Conservation (phyloP, 2,888 invertebrate genomes). For the Dynastes hyllus region DNA sequence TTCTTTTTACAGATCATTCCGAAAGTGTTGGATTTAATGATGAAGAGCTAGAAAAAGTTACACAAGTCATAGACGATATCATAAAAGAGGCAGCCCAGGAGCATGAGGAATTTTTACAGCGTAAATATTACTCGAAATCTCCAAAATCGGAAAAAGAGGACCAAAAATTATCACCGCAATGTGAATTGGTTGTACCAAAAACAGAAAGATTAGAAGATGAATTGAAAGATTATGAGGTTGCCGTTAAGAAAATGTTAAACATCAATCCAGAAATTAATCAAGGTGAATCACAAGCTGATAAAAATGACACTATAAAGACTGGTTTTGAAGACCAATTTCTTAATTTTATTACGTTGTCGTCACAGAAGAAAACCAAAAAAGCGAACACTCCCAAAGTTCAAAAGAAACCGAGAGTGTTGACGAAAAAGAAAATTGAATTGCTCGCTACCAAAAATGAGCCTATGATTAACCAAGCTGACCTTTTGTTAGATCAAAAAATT, state of each 20-base stretch:
- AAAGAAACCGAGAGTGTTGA: background rate
- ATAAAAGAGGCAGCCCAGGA: constrained; percentile 67
- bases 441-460: constrained; percentile 12
- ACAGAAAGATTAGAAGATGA: constrained; percentile 50
- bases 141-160: constrained; percentile 24
- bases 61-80: constrained; percentile 66
- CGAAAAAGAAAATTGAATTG: constrained; percentile 17
- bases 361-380: constrained; percentile 36
- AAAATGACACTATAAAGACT: background rate
- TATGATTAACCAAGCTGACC: background rate
- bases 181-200: constrained; percentile 49
- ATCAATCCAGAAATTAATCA: constrained; percentile 14
- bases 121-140: constrained; percentile 43
- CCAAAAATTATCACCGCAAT: constrained; percentile 34
- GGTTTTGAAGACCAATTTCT: constrained; percentile 47
- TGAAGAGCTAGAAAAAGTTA: constrained; percentile 55
- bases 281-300: background rate
- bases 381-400: background rate
- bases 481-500: constrained; percentile 26
- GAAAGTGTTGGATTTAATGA: constrained; percentile 22
- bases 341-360: constrained; percentile 41
- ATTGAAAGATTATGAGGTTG: constrained; percentile 50
- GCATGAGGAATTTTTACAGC: constrained; percentile 62
- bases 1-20: constrained; percentile 45
- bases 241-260: constrained; percentile 50